Base-by-base conservation (phyloP, 2,797 vertebrate genomes). In the Sebastes variabilis region DNA sequence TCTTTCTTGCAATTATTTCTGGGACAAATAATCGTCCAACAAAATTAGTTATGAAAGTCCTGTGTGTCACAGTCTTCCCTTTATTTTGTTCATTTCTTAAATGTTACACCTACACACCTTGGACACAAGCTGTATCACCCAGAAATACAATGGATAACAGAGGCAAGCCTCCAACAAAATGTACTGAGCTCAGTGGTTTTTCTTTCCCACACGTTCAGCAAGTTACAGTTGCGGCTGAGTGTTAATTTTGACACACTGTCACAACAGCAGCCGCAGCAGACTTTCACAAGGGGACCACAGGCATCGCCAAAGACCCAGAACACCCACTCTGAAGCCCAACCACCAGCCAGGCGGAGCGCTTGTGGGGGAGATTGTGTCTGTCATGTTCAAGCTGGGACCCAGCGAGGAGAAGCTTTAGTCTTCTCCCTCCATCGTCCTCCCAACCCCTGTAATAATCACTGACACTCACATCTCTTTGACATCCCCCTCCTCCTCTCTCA, bases 381-480 rank as follows among this genome's bases (percentile, higher is more conserved):
- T 93, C 92, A 91, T 90, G 87, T 90, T 92, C 90, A 93, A 87
- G 89, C 92, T 83, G 92, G 90, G 91, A 86, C 66, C 75, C 91
- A 80, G 88, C 80, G 62, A 82, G 80, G 66, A 79, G 71, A 88
- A 56, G 38, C 83, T 88, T 83, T 83, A 75, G 82, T 83, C 79
- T 74, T 80, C 85, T 77, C 69, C 82, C 82, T 77, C 61, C 66
- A 46, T 66, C 72, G 76, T 71, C 74, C 79, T 82, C 87, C 73
- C 86, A 82, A 88, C 87, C 88, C 91, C 91, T 67, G 79, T 94
- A 95, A 95, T 95, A 94, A 95, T 93, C 94, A 92, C 91, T 89
- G 89, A 90, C 84, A 87, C 89, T 92, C 85, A n/a, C 90, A 78
- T 87, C 82, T 87, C 86, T 89, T 75, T 89, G 91, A 89, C 89